phyloP scores from a whole-genome alignment of 2,113 vertebrate genomes.

The human (Homo sapiens) region GRCh38 chrY:1465501-1466000 shows the following conservation, averaged over 20 bases:
- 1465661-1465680: conserved; percentile 95
- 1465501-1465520: conserved; percentile 23
- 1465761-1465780: conserved; percentile 88
- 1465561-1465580: conserved; percentile 78
- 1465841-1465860: conserved; percentile 86
- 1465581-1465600: conserved; percentile 83
- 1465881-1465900: conserved; percentile 78
- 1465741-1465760: conserved; percentile 84
- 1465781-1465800: conserved; percentile 90
- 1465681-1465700: conserved; percentile 97
- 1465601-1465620: conserved; percentile 70
- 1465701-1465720: conserved; percentile 94
- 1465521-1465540: conserved; percentile 61
- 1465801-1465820: conserved; percentile 92
- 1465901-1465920: conserved; percentile 86
- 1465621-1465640: conserved; percentile 74
- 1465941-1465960: conserved; percentile 91
- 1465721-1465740: conserved; percentile 92
- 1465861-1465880: conserved; percentile 82
- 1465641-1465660: conserved; percentile 88
- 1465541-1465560: conserved; percentile 68
- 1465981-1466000: conserved; percentile 87
- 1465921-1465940: conserved; percentile 93
- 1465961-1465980: conserved; percentile 85
- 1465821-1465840: conserved; percentile 90